Conservation (phyloP, 1,140 invertebrate genomes). For the Drosophila insularis region DNA sequence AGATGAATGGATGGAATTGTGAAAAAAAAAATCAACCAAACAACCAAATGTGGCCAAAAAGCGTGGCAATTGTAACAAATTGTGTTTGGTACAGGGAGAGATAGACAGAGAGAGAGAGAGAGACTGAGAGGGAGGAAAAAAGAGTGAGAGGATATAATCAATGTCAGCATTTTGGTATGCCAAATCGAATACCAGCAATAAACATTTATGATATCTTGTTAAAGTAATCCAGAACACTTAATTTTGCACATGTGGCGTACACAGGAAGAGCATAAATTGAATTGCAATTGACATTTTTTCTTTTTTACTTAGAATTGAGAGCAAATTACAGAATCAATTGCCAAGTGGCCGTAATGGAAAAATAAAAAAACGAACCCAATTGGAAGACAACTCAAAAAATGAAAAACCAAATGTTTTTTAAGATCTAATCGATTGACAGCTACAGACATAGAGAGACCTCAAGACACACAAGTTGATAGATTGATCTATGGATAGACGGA, state of each 20-base stretch:
- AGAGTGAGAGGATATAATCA: constrained; percentile 52
- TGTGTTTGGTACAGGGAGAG: background rate
- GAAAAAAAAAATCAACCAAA: background rate
- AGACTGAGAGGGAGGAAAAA: constrained; percentile 12
- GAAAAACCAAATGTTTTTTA: constrained; percentile 10
- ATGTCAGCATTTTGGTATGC: constrained; percentile 31
- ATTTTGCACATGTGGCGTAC: constrained; percentile 34
- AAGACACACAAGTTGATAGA: too few relatives aligned
- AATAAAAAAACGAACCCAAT: background rate
- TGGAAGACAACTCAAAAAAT: constrained; percentile 4
- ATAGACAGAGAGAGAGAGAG: too few relatives aligned
- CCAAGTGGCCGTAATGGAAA: background rate
- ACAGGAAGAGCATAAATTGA: constrained; percentile 71
- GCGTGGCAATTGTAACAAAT: constrained; percentile 26
- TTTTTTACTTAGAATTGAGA: constrained; percentile 11
- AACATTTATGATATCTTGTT: constrained; percentile 19
- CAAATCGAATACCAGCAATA: constrained; percentile 23
- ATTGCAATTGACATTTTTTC: constrained; percentile 17
- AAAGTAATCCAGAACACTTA: background rate
- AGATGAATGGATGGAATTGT: background rate
- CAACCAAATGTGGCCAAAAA: constrained; percentile 52
- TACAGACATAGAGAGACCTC: too few relatives aligned
- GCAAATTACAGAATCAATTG: constrained; percentile 10
- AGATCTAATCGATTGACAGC: constrained; percentile 23
- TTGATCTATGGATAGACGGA: too few relatives aligned